Evolutionary conservation across 2,797 vertebrate species (phyloP), one percentile per base, ranked within the genome.

Genomic region (Bradypodion ventrale): DNA sequence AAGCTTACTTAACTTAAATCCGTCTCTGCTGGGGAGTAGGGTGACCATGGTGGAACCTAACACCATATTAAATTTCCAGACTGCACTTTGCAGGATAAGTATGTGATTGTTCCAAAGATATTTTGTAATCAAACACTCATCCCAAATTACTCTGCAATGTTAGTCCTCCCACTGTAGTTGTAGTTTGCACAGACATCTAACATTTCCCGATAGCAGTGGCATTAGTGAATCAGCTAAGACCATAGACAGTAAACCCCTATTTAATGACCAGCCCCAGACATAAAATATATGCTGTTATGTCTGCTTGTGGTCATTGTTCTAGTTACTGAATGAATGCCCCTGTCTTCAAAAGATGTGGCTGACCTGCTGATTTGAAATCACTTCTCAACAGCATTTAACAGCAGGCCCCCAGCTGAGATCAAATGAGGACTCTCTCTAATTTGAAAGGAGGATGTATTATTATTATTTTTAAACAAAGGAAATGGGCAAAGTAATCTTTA

Each of bases 281-380:
- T 87, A 79, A 92, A 88, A 93, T 90, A 89, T 92, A 89, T 87
- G 80, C 73, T 92, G 4, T 49, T 85, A 80, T 90, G 56, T 66
- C 88, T 94, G 85, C 40, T 85, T 92, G 85, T 85, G 86, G 90
- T 89, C 93, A 79, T 76, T 73, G 10, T 87, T 93, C 80, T 86
- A 83, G 76, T 78, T 92, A 87, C 83, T 84, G 86, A 93, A 90
- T 91, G 90, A 92, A 93, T 87, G 76, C 37, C 66, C 93, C 78
- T 89, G 23, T 87, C 90, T 91, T 92, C 88, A 92, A 93, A 95
- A 89, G 87, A 72, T 83, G 79, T 83, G 79, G 44, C 81, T 92
- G 89, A 90, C 84, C 85, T 91, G 85, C 23, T 93, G 89, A 90
- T 88, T 91, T 93, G 85, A 94, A 93, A 88, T 85, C 0, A 29